Evolutionary conservation across 23 tunicate genomes (phyloP).

Genomic region (Halocynthia roretzi): DNA sequence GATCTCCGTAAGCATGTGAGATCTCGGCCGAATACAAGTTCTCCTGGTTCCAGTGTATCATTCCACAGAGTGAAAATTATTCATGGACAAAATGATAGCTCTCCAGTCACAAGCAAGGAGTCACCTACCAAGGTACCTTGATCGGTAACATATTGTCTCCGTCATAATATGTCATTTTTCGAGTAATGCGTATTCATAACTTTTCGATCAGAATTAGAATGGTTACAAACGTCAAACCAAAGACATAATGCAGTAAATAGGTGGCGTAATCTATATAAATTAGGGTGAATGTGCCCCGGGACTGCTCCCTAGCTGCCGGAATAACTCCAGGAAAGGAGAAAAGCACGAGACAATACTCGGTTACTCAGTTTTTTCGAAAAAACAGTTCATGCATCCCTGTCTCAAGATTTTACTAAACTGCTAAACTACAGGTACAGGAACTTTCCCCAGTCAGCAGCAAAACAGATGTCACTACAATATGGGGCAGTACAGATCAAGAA

Average conservation of each 20-base stretch:
- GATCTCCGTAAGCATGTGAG: neutral
- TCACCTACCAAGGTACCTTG: neutral
- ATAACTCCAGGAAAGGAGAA: no score
- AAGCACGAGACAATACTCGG: no score
- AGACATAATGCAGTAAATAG: neutral
- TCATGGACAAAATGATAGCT: conserved; percentile 2
- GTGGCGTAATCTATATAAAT: no score
- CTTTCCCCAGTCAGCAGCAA: conserved; percentile 10
- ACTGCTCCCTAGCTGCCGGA: no score
- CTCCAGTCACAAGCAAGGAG: conserved; percentile 8
- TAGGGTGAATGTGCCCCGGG: no score
- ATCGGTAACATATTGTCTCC: no score
- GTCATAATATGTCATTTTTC: no score
- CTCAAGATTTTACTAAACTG: no score
- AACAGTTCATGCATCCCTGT: no score
- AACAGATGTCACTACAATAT: conserved; percentile 15
- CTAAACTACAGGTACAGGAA: neutral
- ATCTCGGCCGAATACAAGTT: conserved; percentile 9
- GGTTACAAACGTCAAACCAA: neutral
- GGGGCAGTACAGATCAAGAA: conserved; percentile 16
- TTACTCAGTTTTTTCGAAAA: no score
- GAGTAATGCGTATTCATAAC: neutral
- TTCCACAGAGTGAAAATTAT: conserved; percentile 23
- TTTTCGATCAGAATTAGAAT: neutral
- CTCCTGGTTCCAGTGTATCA: conserved; percentile 22